Percentiles rank a stretch among this genome's conserved stretches.
These are phyloP conservation scores for Poliocrania exsul DNA, from an alignment of 2,797 vertebrate genomes.

Conservation along the genomic window DNA sequence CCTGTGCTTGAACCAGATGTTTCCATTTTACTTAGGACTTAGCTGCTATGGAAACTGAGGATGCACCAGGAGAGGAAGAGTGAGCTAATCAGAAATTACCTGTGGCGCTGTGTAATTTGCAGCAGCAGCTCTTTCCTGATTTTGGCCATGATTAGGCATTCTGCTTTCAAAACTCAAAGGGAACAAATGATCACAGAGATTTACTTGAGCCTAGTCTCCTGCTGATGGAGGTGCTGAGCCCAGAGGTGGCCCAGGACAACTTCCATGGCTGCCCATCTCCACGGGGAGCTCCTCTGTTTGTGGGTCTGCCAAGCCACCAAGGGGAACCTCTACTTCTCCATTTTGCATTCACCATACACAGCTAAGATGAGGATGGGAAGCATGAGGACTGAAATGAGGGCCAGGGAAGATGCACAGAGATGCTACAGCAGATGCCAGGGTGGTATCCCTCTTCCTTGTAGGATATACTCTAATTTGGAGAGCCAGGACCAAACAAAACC, in stretches of 20 bases:
- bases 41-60: constrained; percentile 83
- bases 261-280: neutral
- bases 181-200: constrained; percentile 51
- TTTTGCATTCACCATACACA: neutral
- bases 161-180: constrained; percentile 43
- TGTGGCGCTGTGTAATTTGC: constrained; percentile 74
- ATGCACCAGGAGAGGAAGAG: constrained; percentile 71
- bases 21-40: constrained; percentile 76
- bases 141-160: constrained; percentile 60
- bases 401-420: neutral
- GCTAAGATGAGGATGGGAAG: neutral
- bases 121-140: constrained; percentile 67
- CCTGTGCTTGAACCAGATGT: constrained; percentile 72
- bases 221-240: constrained; percentile 42
- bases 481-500: neutral
- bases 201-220: neutral
- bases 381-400: neutral
- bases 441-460: no score
- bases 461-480: neutral
- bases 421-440: fast-evolving
- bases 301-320: neutral
- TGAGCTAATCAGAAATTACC: constrained; percentile 76
- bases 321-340: neutral
- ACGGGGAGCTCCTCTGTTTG: neutral
- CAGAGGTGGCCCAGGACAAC: constrained; percentile 14